Evolutionary conservation across 2,113 vertebrate genomes (phyloP), one percentile per base, ranked within the genome.

Genomic region (Perca fluviatilis): DNA sequence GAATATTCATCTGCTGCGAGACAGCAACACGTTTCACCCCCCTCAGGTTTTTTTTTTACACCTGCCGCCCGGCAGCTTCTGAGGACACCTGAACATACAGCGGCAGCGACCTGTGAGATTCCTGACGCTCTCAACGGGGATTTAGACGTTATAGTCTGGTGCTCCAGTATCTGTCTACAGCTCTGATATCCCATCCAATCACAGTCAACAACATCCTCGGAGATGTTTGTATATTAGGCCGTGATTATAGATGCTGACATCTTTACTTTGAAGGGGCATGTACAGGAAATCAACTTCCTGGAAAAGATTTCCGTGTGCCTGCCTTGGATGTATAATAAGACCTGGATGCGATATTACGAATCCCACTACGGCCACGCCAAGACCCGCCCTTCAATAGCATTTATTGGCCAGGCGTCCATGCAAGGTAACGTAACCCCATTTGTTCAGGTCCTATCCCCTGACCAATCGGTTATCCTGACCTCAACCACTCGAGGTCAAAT

Each of bases 1-100:
- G 75, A 82, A 91, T 91, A 90, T 91, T 90, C 82, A 91, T 71
- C 51, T 4, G 50, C 65, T 12, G 6, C 2, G 13, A 60, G 53
- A 27, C 40, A 19, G 23, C 36, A 30, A 43, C 72, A 15, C 58
- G 9, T 74, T 79, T 51, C 7, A 72, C 56, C 70, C 56, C 70
- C 63, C 57, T 79, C 77, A 27, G 67, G 71, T 74, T 88, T 63
- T 15, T 30, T 30, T 27, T 40, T 40, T 10, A 58, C 61, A 43
- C 3, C 3, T 43, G 19, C 65, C 2, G 49, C 15, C 12, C 54
- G 18, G 54, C 67, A 63, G 9, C 75, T 36, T 43, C 43, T 8
- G 43, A 16, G 25, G 33, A 54, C n/a, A 4, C 15, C 15, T 23
- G 72, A 66, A 62, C 54, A 15, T 3, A 10, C 46, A 2, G 4